Evolutionary conservation across 1,140 invertebrate species (phyloP).

Genomic region (Idris sp.): DNA sequence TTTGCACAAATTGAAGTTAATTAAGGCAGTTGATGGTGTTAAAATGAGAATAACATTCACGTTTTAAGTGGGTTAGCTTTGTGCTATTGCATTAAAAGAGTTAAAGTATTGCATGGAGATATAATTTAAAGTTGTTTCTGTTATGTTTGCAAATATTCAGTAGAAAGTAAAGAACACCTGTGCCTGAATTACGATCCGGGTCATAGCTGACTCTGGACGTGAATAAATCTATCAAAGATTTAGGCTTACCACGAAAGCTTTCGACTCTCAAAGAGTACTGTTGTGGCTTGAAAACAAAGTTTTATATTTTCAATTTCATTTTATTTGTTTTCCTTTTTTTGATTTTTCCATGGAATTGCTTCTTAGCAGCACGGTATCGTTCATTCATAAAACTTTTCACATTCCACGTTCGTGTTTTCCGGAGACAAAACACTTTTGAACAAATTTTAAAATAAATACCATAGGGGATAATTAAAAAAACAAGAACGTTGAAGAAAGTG

Average conservation of each 20-base stretch:
- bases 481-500: too few species aligned
- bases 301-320: slow-evolving; percentile 47
- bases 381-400: slow-evolving; percentile 27
- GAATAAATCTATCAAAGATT: slow-evolving; percentile 58
- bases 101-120: slow-evolving; percentile 32
- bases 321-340: slow-evolving; percentile 29
- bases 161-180: slow-evolving; percentile 51
- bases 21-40: neutral
- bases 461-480: neutral
- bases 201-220: slow-evolving; percentile 41
- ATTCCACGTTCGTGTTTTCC: neutral
- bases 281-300: slow-evolving; percentile 44
- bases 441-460: slow-evolving; percentile 6
- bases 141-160: slow-evolving; percentile 54
- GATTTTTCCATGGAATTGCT: slow-evolving; percentile 24
- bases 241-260: slow-evolving; percentile 40
- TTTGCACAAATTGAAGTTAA: slow-evolving; percentile 6
- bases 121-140: slow-evolving; percentile 49
- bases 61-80: slow-evolving; percentile 23
- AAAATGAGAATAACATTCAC: slow-evolving; percentile 28
- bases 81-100: slow-evolving; percentile 28
- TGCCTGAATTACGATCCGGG: slow-evolving; percentile 55
- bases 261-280: slow-evolving; percentile 46
- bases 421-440: neutral
- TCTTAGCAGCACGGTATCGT: slow-evolving; percentile 7